These are phyloP conservation scores for Poeciliopsis infans DNA, from an alignment of 2,797 vertebrate species.

Conservation along the genomic window DNA sequence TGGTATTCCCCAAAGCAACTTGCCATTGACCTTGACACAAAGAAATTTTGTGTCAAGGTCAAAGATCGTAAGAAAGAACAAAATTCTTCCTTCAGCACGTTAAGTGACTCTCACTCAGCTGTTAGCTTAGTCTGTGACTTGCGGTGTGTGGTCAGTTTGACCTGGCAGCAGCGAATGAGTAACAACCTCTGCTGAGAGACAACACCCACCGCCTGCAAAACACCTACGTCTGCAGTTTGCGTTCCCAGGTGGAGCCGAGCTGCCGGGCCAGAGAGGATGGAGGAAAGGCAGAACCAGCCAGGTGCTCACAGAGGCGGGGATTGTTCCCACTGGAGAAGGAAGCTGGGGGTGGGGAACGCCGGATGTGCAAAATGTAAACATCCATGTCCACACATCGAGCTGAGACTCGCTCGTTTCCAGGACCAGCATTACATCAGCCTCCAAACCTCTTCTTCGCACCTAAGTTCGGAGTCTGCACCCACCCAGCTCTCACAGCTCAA, in stretches of 20 bases:
- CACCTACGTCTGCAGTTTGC: constrained; percentile 62
- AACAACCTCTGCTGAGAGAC: constrained; percentile 20
- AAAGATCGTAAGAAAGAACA: constrained; percentile 35
- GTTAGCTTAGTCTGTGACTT: constrained; percentile 39
- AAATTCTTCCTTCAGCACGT: constrained; percentile 14
- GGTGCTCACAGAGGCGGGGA: constrained; percentile 70
- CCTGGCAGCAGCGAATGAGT: constrained; percentile 52
- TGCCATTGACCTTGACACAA: constrained; percentile 32
- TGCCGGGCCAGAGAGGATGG: constrained; percentile 42
- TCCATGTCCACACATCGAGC: neutral
- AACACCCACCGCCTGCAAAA: constrained; percentile 61
- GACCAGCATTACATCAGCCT: constrained; percentile 53
- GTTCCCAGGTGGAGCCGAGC: constrained; percentile 62
- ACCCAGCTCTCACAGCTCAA: constrained; percentile 32
- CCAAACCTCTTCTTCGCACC: constrained; percentile 62
- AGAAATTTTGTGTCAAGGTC: no score
- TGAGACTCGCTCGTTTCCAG: constrained; percentile 6
- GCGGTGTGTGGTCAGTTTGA: constrained; percentile 58
- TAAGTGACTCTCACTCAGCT: constrained; percentile 40
- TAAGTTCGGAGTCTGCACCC: constrained; percentile 46
- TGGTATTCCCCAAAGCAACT: constrained; percentile 33
- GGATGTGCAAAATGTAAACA: constrained; percentile 9
- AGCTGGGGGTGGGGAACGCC: constrained; percentile 9
- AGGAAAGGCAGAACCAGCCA: constrained; percentile 44
- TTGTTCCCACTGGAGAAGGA: constrained; percentile 56